phyloP scores from a whole-genome alignment of 1,140 invertebrate species.

The Zaprionus gabonicus region DNA sequence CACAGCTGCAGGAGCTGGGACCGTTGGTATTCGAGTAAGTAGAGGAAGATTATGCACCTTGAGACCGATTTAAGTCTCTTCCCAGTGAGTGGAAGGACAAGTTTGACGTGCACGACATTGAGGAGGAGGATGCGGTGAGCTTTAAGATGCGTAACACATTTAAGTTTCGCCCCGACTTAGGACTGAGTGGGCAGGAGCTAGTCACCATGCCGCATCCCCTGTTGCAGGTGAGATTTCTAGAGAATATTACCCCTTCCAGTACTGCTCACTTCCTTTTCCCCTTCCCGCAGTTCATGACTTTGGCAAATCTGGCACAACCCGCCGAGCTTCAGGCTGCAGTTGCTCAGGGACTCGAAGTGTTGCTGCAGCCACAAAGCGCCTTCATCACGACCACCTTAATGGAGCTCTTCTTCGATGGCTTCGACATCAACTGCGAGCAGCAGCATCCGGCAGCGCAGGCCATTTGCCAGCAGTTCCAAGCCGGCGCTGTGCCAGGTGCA shows the following conservation, averaged over 20 bases:
- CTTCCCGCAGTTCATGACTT: constrained; percentile 84
- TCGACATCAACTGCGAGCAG: constrained; percentile 88
- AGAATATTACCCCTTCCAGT: background rate
- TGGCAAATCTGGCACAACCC: constrained; percentile 85
- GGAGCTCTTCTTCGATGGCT: constrained; percentile 89
- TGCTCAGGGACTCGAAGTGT: constrained; percentile 84
- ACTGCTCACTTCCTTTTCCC: constrained; percentile 29
- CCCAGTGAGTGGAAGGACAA: constrained; percentile 53
- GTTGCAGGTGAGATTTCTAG: constrained; percentile 85
- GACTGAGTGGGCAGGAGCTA: constrained; percentile 77
- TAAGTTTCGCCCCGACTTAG: constrained; percentile 84
- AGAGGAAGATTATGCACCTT: no score
- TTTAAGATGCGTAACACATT: constrained; percentile 88
- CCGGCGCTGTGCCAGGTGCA: constrained; percentile 85
- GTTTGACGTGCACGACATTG: constrained; percentile 27
- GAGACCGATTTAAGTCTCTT: background rate
- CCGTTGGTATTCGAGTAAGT: constrained; percentile 91
- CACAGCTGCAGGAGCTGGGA: constrained; percentile 89
- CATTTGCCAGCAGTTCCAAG: constrained; percentile 87
- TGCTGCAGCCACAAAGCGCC: constrained; percentile 87
- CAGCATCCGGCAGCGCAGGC: constrained; percentile 89
- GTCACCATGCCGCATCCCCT: constrained; percentile 87
- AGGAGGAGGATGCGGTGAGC: constrained; percentile 87
- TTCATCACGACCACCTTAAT: constrained; percentile 87
- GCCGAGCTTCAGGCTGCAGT: constrained; percentile 77